A percentile compares a stretch with the other conserved stretches of the same genome.
These are phyloP conservation scores for Conus betulinus DNA, from an alignment of 1,140 invertebrate genomes.

Conservation along the genomic window DNA sequence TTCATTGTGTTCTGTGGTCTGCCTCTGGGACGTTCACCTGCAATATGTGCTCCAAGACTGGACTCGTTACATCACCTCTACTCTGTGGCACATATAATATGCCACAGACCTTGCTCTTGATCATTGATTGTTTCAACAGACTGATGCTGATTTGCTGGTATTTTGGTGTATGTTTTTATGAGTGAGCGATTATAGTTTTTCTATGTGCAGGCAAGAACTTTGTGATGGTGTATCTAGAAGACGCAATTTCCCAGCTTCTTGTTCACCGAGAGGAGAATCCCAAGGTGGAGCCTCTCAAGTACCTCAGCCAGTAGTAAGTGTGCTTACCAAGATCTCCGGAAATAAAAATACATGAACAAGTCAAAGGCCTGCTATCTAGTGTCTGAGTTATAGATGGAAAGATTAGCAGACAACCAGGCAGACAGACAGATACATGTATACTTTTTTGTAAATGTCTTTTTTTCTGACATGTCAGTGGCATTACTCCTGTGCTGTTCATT, in stretches of 20 bases:
- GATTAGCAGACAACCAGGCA: no score
- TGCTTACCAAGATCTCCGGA: background rate
- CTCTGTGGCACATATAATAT: background rate
- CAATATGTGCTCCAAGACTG: background rate
- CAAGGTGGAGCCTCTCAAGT: constrained; percentile 73
- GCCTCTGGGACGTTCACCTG: no score
- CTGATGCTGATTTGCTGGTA: background rate
- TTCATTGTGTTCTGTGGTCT: no score
- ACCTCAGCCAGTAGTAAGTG: constrained; percentile 75
- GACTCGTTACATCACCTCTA: background rate
- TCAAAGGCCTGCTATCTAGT: no score
- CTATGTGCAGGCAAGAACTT: constrained; percentile 66
- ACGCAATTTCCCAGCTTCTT: constrained; percentile 71
- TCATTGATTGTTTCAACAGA: no score
- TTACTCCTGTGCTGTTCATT: no score
- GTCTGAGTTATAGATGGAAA: no score
- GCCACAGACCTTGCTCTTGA: background rate
- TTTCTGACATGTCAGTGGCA: no score
- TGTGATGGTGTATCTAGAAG: constrained; percentile 73
- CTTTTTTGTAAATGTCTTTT: no score
- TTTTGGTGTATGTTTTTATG: background rate
- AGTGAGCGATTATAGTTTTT: constrained; percentile 2
- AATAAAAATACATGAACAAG: no score
- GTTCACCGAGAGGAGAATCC: constrained; percentile 73
- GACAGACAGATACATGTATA: no score